A percentile compares a stretch with the other conserved stretches of the same genome.
These are phyloP conservation scores for Chiloscyllium punctatum DNA, from an alignment of 2,797 vertebrate species.

Conservation along the genomic window DNA sequence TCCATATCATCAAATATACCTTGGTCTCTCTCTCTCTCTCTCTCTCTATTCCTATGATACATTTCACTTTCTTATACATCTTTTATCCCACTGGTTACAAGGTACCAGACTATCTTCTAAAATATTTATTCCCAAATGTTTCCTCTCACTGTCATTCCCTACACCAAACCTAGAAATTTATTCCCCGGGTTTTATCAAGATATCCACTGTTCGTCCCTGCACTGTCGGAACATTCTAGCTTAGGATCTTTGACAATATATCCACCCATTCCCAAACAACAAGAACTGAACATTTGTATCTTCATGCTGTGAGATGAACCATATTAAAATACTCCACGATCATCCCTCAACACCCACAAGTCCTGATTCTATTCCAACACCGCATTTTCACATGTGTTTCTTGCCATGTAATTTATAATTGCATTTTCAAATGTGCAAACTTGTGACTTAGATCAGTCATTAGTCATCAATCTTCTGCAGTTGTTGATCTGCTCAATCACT, in stretches of 20 bases:
- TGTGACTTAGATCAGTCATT: not conserved
- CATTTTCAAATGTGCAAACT: not conserved
- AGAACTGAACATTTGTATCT: no score
- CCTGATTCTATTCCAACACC: not conserved
- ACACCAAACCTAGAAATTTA: not conserved
- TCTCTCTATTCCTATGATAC: not conserved
- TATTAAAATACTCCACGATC: not conserved
- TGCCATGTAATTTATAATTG: not conserved
- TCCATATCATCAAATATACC: not conserved
- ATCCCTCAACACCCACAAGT: not conserved
- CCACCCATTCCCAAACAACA: no score
- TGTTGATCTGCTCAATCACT: not conserved
- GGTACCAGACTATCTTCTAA: not conserved
- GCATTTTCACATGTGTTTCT: not conserved
- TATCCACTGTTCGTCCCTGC: not conserved
- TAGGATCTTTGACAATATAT: no score
- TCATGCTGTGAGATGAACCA: no score
- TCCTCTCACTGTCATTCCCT: not conserved
- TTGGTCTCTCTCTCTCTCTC: no score
- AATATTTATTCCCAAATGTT: not conserved
- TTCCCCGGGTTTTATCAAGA: not conserved
- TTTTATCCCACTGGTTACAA: not conserved
- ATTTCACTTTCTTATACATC: not conserved
- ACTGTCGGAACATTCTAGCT: not conserved
- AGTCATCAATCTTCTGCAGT: not conserved